Evolutionary conservation across 2,113 vertebrate species (phyloP).

Genomic region (Xenus cinereus): DNA sequence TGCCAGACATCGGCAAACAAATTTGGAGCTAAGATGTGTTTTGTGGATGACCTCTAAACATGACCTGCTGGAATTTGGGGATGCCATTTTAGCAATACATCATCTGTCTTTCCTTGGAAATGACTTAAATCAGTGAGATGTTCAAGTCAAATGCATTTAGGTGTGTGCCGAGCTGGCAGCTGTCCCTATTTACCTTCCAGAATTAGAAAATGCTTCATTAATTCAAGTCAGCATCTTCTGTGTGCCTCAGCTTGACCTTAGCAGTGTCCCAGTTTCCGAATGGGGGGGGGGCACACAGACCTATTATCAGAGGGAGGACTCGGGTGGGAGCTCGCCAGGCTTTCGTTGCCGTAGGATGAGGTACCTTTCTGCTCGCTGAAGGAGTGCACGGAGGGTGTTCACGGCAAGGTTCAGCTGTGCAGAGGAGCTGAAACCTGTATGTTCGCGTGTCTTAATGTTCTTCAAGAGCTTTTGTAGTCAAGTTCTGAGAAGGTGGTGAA

Average conservation of each 20-base stretch:
- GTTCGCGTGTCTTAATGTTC: neutral
- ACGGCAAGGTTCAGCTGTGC: rapidly evolving
- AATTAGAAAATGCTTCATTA: constrained; percentile 49
- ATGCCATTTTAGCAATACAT: no score
- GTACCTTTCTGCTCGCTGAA: rapidly evolving
- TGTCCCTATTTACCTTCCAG: constrained; percentile 27
- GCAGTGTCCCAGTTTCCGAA: neutral
- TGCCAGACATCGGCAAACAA: rapidly evolving
- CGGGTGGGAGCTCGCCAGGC: neutral
- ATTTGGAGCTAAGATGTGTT: neutral
- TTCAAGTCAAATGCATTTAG: neutral
- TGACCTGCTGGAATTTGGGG: neutral
- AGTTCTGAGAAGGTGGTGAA: neutral
- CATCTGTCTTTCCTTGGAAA: neutral
- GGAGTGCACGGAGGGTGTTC: rapidly evolving
- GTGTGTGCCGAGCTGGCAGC: neutral
- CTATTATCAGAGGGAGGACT: neutral
- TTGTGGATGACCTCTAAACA: neutral
- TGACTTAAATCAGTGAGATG: neutral
- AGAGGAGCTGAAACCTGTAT: neutral
- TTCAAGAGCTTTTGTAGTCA: neutral
- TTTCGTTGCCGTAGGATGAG: neutral
- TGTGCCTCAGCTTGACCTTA: neutral
- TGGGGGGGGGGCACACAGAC: neutral
- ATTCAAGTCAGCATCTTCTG: neutral